These are phyloP conservation scores for Tetramorium simillimum DNA, from an alignment of 1,140 invertebrate species.

Conservation along the genomic window DNA sequence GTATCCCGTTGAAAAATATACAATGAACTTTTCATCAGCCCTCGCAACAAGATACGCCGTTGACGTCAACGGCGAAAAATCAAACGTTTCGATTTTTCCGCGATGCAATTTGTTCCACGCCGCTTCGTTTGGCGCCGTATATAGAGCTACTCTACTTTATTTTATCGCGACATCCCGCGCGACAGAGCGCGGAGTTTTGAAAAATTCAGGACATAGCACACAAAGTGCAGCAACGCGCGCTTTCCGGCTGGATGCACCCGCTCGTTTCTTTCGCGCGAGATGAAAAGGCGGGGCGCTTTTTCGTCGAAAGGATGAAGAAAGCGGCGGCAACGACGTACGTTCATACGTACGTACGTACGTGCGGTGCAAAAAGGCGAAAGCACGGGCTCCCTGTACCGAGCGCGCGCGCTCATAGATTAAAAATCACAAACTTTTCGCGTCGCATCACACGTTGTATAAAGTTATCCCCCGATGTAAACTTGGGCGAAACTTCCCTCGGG, in stretches of 20 bases:
- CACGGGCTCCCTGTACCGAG: background rate
- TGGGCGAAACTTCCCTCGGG: conserved; percentile 48
- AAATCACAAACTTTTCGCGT: conserved; percentile 65
- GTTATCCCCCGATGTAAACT: conserved; percentile 63
- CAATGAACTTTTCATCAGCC: background rate
- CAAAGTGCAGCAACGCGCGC: conserved; percentile 30
- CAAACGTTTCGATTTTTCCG: conserved; percentile 36
- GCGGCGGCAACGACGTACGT: background rate
- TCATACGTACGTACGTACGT: background rate
- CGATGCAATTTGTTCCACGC: conserved; percentile 31
- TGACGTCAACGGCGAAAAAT: conserved; percentile 26
- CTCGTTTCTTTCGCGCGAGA: conserved; percentile 61
- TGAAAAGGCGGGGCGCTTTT: conserved; percentile 59
- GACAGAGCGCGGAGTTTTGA: conserved; percentile 36
- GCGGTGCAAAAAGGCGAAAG: conserved; percentile 5
- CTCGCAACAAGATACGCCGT: background rate
- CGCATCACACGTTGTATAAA: conserved; percentile 67
- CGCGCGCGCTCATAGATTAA: conserved; percentile 52
- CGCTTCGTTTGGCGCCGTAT: conserved; percentile 23
- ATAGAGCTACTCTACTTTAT: conserved; percentile 10
- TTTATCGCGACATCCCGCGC: conserved; percentile 47
- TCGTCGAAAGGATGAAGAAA: conserved; percentile 42
- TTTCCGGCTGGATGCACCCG: conserved; percentile 39
- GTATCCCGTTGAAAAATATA: background rate
- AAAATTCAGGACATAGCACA: conserved; percentile 41